Conservation (phyloP, 37 sponge, comb jelly and placozoan species). For the Beroe forskalii region DNA sequence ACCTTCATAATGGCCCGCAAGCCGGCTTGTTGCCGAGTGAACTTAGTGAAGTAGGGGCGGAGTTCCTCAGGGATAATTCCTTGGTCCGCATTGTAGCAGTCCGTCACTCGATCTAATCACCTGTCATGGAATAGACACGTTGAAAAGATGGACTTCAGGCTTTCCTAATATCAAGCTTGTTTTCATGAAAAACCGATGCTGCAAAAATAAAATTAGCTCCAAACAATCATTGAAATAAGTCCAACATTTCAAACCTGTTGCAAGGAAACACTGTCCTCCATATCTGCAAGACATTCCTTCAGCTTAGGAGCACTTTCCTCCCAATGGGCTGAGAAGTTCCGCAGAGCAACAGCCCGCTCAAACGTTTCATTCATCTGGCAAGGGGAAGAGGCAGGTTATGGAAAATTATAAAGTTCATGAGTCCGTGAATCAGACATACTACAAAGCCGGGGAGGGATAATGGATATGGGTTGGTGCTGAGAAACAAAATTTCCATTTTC, state of each 20-base stretch:
- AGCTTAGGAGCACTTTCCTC: not conserved
- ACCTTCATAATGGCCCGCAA: not conserved
- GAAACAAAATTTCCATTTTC: not conserved
- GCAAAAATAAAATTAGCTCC: no score
- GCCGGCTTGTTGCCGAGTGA: not conserved
- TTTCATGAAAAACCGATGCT: no score
- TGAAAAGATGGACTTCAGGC: not conserved
- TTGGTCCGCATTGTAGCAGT: not conserved
- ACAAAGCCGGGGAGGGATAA: no score
- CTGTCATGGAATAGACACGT: not conserved
- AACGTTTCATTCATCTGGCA: conserved; percentile 55
- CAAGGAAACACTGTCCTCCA: not conserved
- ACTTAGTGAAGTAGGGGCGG: not conserved
- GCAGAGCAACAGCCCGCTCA: conserved; percentile 1
- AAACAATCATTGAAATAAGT: no score
- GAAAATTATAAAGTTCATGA: no score
- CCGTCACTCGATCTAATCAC: not conserved
- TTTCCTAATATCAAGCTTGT: no score
- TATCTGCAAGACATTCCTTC: not conserved
- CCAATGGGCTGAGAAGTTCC: conserved; percentile 29
- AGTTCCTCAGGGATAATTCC: conserved; percentile 6
- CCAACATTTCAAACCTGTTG: not conserved
- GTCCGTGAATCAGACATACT: no score
- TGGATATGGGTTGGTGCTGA: no score
- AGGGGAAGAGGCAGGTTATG: no score